Percentiles rank a stretch among this genome's conserved stretches.
Conservation (phyloP, 2,888 invertebrate species). For the Sisyra terminalis region DNA sequence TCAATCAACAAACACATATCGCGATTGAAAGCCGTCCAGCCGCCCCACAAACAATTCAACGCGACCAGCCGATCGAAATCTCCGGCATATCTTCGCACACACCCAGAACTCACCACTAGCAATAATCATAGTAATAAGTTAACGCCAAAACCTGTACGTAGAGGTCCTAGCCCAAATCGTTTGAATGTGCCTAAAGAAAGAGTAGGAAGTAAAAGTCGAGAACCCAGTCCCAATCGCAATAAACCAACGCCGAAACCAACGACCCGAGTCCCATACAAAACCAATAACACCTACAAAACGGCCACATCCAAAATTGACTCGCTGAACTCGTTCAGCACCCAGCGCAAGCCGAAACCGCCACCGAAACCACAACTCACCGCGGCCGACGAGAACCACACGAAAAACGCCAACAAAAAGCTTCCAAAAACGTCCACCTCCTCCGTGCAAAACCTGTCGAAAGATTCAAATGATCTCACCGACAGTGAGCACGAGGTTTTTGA, state of each 20-base stretch:
- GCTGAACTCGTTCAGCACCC: constrained; percentile 17
- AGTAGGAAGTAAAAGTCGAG: constrained; percentile 16
- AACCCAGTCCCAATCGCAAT: constrained; percentile 20
- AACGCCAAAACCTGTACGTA: neutral
- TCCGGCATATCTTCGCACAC: neutral
- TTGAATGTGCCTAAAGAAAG: neutral
- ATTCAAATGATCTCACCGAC: neutral
- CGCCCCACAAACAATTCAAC: neutral
- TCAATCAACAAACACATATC: neutral
- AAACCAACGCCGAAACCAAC: constrained; percentile 16
- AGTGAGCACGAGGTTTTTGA: constrained; percentile 10
- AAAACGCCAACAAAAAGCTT: neutral
- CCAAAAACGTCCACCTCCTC: neutral
- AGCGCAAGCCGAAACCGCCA: constrained; percentile 24
- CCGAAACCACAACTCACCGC: constrained; percentile 21
- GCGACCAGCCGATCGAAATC: constrained; percentile 1
- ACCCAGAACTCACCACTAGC: neutral
- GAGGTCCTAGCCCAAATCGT: constrained; percentile 9
- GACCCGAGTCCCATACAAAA: constrained; percentile 19
- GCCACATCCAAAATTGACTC: constrained; percentile 26
- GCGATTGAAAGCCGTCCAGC: neutral
- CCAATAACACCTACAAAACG: constrained; percentile 18
- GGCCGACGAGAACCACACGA: constrained; percentile 15
- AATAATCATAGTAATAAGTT: neutral
- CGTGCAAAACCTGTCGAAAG: neutral